phyloP scores from a whole-genome alignment of 2,888 invertebrate species.

The Selenia dentaria region DNA sequence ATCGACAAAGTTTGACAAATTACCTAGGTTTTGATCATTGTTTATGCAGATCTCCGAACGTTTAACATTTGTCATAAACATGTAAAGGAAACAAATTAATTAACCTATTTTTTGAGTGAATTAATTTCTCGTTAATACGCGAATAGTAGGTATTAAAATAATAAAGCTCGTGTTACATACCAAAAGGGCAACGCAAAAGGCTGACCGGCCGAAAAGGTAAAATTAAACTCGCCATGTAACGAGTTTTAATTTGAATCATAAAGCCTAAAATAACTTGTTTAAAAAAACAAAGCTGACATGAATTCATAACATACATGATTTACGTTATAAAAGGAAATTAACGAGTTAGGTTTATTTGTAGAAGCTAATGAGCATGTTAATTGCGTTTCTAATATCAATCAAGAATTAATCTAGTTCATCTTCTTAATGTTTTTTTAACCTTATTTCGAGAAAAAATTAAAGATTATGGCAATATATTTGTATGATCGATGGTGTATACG shows the following conservation, averaged over 20 bases:
- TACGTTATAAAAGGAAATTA: slow-evolving; percentile 14
- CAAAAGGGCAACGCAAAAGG: slow-evolving; percentile 42
- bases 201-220: slow-evolving; percentile 43
- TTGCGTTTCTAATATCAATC: slow-evolving; percentile 13
- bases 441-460: no score
- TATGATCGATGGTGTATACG: no score
- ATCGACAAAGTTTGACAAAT: no score
- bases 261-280: slow-evolving; percentile 47
- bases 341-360: slow-evolving; percentile 10
- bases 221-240: slow-evolving; percentile 42
- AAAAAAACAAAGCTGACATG: slow-evolving; percentile 24
- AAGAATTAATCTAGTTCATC: no score
- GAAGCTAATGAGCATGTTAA: slow-evolving; percentile 10
- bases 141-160: slow-evolving; percentile 6
- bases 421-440: no score
- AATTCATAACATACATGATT: slow-evolving; percentile 18
- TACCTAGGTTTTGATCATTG: no score
- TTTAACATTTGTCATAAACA: no score
- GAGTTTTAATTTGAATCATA: slow-evolving; percentile 40
- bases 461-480: no score
- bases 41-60: no score
- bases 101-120: no score
- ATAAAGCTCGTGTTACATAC: slow-evolving; percentile 20
- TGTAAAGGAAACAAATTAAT: no score
- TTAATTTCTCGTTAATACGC: no score